These are phyloP conservation scores for Plumapathes pennacea DNA, from an alignment of 92 coral and sea anemone species.

Conservation along the genomic window DNA sequence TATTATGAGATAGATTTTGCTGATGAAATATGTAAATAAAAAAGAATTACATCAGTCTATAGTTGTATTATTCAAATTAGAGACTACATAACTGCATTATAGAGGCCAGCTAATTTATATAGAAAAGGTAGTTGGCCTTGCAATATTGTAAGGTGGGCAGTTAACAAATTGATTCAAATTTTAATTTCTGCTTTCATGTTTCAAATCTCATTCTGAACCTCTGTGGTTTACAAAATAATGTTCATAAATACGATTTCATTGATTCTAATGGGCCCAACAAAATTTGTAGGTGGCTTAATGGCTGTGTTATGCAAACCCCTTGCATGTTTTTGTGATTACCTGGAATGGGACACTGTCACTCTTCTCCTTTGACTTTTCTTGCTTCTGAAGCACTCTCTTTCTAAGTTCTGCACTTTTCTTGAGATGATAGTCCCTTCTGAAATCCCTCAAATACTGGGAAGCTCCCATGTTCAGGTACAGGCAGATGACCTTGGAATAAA, in stretches of 20 bases:
- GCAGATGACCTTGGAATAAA: slow-evolving; percentile 23
- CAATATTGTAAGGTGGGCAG: no score
- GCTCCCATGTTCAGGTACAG: slow-evolving; percentile 46
- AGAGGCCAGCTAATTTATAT: background rate
- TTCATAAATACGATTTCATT: no score
- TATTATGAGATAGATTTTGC: no score
- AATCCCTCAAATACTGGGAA: slow-evolving; percentile 43
- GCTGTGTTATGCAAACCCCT: no score
- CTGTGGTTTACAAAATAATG: no score
- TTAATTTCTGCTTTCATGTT: background rate
- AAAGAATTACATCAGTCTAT: no score
- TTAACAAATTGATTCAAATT: no score
- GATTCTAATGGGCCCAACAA: no score
- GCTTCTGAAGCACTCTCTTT: slow-evolving; percentile 13
- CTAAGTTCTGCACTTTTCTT: slow-evolving; percentile 42
- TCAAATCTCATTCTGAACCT: background rate
- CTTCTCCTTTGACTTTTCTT: slow-evolving; percentile 13
- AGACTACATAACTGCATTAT: background rate
- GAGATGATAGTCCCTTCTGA: slow-evolving; percentile 13
- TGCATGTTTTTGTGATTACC: no score
- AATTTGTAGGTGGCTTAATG: no score
- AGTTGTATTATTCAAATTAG: background rate
- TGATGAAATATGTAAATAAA: no score
- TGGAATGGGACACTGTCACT: slow-evolving; percentile 8
- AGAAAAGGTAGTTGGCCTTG: background rate